These are phyloP conservation scores for Coremacera marginata DNA, from an alignment of 2,888 invertebrate genomes.

Conservation along the genomic window DNA sequence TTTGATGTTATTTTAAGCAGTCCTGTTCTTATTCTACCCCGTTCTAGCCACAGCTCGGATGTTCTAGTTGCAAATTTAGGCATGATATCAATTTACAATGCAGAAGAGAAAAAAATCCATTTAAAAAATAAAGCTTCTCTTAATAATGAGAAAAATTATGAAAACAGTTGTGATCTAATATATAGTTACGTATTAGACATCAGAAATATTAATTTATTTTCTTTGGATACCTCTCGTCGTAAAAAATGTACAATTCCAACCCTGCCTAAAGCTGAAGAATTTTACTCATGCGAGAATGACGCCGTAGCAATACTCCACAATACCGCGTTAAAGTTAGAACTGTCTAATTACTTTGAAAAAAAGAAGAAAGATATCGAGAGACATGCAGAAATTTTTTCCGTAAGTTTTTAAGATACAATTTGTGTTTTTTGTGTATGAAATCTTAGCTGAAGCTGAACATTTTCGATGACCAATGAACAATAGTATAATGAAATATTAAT, in stretches of 20 bases:
- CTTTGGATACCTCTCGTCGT: slow-evolving; percentile 75
- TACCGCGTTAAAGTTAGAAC: slow-evolving; percentile 81
- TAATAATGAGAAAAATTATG: not conserved
- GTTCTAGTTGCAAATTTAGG: slow-evolving; percentile 94
- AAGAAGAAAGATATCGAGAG: slow-evolving; percentile 23
- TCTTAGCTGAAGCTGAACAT: too few species aligned
- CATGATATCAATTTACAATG: slow-evolving; percentile 78
- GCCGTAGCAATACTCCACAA: slow-evolving; percentile 92
- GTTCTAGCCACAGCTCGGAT: slow-evolving; percentile 80
- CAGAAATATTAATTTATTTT: slow-evolving; percentile 88
- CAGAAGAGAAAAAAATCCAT: slow-evolving; percentile 54
- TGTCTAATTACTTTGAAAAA: slow-evolving; percentile 50
- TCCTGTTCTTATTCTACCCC: slow-evolving; percentile 90
- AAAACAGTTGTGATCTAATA: not conserved
- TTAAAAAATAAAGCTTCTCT: not conserved
- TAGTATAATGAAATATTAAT: too few species aligned
- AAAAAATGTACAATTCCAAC: slow-evolving; percentile 64
- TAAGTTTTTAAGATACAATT: slow-evolving; percentile 41
- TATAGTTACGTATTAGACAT: slow-evolving; percentile 78
- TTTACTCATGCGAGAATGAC: slow-evolving; percentile 80
- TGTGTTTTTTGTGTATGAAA: not conserved
- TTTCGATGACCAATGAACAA: too few species aligned
- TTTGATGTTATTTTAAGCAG: slow-evolving; percentile 88
- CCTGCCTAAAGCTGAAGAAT: slow-evolving; percentile 74
- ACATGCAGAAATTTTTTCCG: slow-evolving; percentile 46